Conservation (phyloP, 2,797 vertebrate species). For the Apogon hyalosoma region DNA sequence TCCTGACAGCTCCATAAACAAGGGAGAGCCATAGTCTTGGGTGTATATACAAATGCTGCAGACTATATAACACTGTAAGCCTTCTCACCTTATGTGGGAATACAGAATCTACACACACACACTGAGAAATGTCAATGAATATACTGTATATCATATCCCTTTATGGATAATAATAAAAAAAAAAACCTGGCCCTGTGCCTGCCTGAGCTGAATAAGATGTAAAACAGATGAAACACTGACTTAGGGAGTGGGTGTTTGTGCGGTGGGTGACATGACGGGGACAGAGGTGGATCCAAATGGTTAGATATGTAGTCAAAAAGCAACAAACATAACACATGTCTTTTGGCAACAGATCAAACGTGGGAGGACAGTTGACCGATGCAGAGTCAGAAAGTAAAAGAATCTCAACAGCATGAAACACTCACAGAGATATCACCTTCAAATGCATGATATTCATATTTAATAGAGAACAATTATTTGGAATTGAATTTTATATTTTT, state of each 20-base stretch:
- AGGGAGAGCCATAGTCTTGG: constrained; percentile 1
- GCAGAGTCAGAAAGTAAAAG: constrained; percentile 36
- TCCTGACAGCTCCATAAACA: constrained; percentile 22
- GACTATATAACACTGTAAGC: neutral
- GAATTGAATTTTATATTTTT: too few species aligned
- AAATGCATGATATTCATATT: too few species aligned
- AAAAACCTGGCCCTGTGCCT: neutral
- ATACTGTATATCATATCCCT: constrained; percentile 9
- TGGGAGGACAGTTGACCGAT: constrained; percentile 69
- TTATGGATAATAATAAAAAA: neutral
- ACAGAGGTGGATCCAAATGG: constrained; percentile 63
- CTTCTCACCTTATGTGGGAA: too few species aligned
- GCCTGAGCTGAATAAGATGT: constrained; percentile 1
- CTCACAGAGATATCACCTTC: neutral
- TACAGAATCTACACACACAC: neutral
- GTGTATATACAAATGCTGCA: neutral
- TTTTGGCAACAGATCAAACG: constrained; percentile 65
- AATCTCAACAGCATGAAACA: constrained; percentile 56
- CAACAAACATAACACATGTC: constrained; percentile 30
- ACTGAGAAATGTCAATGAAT: constrained; percentile 2
- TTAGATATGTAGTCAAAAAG: constrained; percentile 40
- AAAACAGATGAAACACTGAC: constrained; percentile 21
- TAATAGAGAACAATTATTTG: too few species aligned
- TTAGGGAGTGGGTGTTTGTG: constrained; percentile 25
- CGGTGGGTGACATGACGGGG: constrained; percentile 43